Percentiles rank a stretch among this genome's conserved stretches.
These are phyloP conservation scores for Saxidomus purpurata DNA, from an alignment of 1,140 invertebrate species.

Conservation along the genomic window DNA sequence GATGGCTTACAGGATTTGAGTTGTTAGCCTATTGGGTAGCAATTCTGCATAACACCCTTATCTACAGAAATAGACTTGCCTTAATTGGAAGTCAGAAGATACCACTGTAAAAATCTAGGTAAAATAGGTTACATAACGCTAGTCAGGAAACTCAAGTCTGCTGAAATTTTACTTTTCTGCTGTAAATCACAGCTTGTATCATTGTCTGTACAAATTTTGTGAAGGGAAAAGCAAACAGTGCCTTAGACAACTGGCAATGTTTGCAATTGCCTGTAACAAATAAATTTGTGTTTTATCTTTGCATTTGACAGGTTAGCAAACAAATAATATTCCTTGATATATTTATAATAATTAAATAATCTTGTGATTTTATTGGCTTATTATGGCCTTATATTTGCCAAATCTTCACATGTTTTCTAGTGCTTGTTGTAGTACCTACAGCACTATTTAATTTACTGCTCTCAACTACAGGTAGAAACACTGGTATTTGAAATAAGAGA, in stretches of 20 bases:
- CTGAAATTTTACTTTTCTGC: too few relatives aligned
- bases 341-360: slow-evolving; percentile 39
- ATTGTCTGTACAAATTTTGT: not conserved
- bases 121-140: too few relatives aligned
- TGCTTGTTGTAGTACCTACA: not conserved
- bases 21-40: too few relatives aligned
- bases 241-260: not conserved
- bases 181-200: too few relatives aligned
- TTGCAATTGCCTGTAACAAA: slow-evolving; percentile 18
- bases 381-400: slow-evolving; percentile 18
- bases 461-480: not conserved
- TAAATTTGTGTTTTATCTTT: not conserved
- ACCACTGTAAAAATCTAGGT: too few relatives aligned
- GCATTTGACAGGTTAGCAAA: slow-evolving; percentile 13
- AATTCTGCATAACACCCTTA: too few relatives aligned
- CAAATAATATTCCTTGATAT: not conserved
- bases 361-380: slow-evolving; percentile 15
- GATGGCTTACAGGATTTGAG: too few relatives aligned
- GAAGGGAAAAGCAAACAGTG: not conserved
- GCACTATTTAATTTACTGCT: not conserved
- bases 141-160: too few relatives aligned
- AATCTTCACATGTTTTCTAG: slow-evolving; percentile 16
- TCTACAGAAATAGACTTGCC: too few relatives aligned
- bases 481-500: not conserved
- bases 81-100: too few relatives aligned